A percentile compares a stretch with the other conserved stretches of the same genome.
Conservation (phyloP, 2,888 invertebrate species). For the Perithous albicinctus region DNA sequence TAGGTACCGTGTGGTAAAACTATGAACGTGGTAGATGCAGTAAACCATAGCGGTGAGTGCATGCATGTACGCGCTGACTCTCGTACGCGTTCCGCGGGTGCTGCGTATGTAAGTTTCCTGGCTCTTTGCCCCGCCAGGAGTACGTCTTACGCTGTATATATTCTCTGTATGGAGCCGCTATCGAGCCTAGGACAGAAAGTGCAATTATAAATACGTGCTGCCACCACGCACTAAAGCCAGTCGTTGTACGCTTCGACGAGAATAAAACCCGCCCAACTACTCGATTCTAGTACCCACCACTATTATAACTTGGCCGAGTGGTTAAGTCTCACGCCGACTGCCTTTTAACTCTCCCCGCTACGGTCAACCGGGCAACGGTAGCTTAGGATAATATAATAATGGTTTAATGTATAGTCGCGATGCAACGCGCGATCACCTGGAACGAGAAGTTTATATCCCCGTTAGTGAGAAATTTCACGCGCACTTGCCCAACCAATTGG, state of each 20-base stretch:
- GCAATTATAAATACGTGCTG: conserved; percentile 78
- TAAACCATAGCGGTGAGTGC: conserved; percentile 52
- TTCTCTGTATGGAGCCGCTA: conserved; percentile 79
- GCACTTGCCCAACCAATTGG: conserved; percentile 42
- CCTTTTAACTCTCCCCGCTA: conserved; percentile 49
- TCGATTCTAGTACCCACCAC: conserved; percentile 21
- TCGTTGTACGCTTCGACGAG: conserved; percentile 33
- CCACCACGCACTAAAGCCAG: conserved; percentile 45
- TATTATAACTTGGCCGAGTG: conserved; percentile 41
- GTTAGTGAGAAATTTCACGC: conserved; percentile 57
- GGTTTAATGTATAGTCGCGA: conserved; percentile 28
- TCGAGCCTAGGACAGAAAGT: conserved; percentile 74
- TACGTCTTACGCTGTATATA: conserved; percentile 56
- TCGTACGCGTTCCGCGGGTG: conserved; percentile 53
- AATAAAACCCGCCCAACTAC: conserved; percentile 60
- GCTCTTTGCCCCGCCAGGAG: conserved; percentile 62
- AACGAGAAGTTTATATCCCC: conserved; percentile 23
- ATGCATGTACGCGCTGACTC: conserved; percentile 69
- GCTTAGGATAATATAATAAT: conserved; percentile 55
- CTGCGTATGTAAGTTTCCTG: conserved; percentile 34
- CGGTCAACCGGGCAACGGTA: conserved; percentile 61
- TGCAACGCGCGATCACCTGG: conserved; percentile 41
- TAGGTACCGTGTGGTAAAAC: conserved; percentile 4
- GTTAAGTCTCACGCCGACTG: conserved; percentile 45
- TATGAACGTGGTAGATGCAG: conserved; percentile 39